Base-by-base conservation (phyloP, 1,140 invertebrate genomes). In the Chironomus tepperi region DNA sequence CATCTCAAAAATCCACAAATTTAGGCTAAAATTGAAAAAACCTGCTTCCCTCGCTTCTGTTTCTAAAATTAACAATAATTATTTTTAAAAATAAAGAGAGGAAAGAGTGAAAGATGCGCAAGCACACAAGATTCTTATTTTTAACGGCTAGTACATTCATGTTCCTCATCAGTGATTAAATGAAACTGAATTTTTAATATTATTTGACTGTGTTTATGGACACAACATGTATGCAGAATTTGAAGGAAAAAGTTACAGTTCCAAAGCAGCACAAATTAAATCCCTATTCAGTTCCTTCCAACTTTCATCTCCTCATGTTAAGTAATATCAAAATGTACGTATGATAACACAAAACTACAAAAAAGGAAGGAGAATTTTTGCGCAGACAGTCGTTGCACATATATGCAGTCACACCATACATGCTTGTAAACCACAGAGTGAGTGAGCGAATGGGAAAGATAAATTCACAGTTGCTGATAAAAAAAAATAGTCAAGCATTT, bases 331-430 rank as follows among this genome's bases (percentile, higher is more conserved):
- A 15, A 10, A 57, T 57, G 1, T 34, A 34, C 5, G 24, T 1
- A 34, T 34, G 24, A 34, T 34, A 34, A 34, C 24, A 34, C 1
- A 34, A 34, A 34, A 34, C 24, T 34, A 34, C 24, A 34, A 34
- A 34, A 34, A 34, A 34, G 24, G 24, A 5, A 34, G 5, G 24
- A 15, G 15, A 15, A 57, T 57, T 57, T 57, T 15, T 57, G 47
- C 47, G n/a, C 47, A 57, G 47, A 57, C 47, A 57, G 7, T 57
- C 47, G n/a, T 57, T 57, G 47, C 47, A 57, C 47, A 57, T 57
- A n/a, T 57, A 34, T 34, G 24, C 24, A 34, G 24, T 57, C n/a
- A 57, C 47, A 57, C 47, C 47, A 34, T 34, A 34, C 24, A 15
- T 15, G 47, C 47, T 57, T 57, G 47, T 57, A 57, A 57, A 57